A percentile compares a stretch with the other conserved stretches of the same genome.
Conservation (phyloP, 2,888 invertebrate genomes). For the Aleiodes alternator region DNA sequence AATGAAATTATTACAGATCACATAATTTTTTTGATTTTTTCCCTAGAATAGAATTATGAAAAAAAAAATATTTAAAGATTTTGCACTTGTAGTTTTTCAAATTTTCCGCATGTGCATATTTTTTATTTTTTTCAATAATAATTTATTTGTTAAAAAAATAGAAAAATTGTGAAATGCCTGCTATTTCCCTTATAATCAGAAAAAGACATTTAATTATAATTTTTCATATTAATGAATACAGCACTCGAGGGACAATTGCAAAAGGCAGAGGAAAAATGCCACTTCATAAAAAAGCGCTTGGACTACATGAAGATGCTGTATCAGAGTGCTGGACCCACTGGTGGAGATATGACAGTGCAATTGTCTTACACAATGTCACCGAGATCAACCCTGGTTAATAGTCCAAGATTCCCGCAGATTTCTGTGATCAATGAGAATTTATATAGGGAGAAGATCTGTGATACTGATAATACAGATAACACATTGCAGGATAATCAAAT, state of each 20-base stretch:
- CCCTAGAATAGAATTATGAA: no score
- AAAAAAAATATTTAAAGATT: no score
- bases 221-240: slow-evolving; percentile 49
- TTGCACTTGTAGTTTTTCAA: no score
- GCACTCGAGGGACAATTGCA: slow-evolving; percentile 75
- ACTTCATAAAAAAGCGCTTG: slow-evolving; percentile 73
- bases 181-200: neutral
- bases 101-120: no score
- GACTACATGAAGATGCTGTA: slow-evolving; percentile 75
- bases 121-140: no score
- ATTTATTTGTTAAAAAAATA: no score
- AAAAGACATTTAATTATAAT: neutral
- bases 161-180: no score
- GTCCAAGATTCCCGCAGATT: slow-evolving; percentile 36
- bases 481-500: neutral
- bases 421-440: slow-evolving; percentile 40
- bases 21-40: no score
- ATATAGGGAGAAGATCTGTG: slow-evolving; percentile 42
- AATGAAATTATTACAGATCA: neutral
- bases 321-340: slow-evolving; percentile 56
- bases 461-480: slow-evolving; percentile 16
- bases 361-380: slow-evolving; percentile 36
- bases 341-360: slow-evolving; percentile 31
- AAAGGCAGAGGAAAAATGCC: slow-evolving; percentile 74
- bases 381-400: slow-evolving; percentile 26